A percentile compares a stretch with the other conserved stretches of the same genome.
Conservation (phyloP, 2,888 invertebrate species). For the Drosophila vallismaia region DNA sequence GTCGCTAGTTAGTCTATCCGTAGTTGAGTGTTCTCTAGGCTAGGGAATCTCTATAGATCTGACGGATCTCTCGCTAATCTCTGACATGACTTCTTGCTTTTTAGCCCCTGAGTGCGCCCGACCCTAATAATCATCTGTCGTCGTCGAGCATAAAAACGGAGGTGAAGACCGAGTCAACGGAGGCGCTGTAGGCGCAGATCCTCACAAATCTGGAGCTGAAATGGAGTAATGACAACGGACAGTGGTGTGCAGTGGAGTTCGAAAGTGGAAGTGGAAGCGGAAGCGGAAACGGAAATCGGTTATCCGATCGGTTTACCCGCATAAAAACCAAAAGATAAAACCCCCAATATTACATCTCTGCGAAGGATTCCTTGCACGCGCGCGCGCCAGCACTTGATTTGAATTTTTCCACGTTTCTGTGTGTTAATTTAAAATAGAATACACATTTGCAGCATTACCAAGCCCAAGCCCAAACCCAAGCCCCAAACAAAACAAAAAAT, state of each 20-base stretch:
- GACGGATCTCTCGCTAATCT: conserved; percentile 46
- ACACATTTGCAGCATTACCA: conserved; percentile 71
- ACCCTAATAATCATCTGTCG: conserved; percentile 92
- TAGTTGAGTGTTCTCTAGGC: conserved; percentile 71
- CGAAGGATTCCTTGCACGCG: conserved; percentile 53
- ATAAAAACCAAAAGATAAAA: conserved; percentile 2
- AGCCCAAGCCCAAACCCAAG: conserved; percentile 29
- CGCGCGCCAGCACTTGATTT: conserved; percentile 72
- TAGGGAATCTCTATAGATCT: conserved; percentile 51
- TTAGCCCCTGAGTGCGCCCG: conserved; percentile 93
- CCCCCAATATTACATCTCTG: conserved; percentile 33
- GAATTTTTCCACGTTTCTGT: conserved; percentile 75
- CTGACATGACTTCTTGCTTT: conserved; percentile 49
- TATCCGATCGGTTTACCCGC: too few relatives aligned
- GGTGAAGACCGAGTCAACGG: conserved; percentile 90
- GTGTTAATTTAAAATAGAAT: conserved; percentile 73
- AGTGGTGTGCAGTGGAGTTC: conserved; percentile 53
- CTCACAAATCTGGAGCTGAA: conserved; percentile 40
- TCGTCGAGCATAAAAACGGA: conserved; percentile 87
- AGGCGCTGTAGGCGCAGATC: conserved; percentile 88
- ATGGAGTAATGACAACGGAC: conserved; percentile 65
- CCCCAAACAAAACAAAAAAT: conserved; percentile 37
- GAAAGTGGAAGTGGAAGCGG: not conserved
- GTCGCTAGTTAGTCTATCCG: conserved; percentile 48
- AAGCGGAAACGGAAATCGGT: too few relatives aligned